Conservation (phyloP, 1,140 invertebrate genomes). For the Drosophila tsacasi region DNA sequence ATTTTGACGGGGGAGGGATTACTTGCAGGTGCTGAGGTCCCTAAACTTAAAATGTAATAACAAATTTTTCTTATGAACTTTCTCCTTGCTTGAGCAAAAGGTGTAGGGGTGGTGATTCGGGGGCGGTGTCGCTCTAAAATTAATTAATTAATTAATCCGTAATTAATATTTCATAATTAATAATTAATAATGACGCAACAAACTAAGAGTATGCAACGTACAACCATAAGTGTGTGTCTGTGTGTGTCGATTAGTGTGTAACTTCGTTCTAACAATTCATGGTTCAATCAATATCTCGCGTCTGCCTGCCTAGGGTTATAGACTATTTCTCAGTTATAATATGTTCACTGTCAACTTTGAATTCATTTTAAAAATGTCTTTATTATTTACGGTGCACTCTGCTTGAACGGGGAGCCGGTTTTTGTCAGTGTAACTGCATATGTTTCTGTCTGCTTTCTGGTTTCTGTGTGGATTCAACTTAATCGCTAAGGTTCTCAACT, state of each 20-base stretch:
- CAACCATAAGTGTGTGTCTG: slow-evolving; percentile 74
- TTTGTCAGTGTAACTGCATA: slow-evolving; percentile 24
- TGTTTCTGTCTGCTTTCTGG: slow-evolving; percentile 3
- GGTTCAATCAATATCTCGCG: slow-evolving; percentile 49
- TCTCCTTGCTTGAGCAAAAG: slow-evolving; percentile 52
- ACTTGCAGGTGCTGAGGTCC: slow-evolving; percentile 15
- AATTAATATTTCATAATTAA: slow-evolving; percentile 15
- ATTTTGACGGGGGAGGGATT: not conserved
- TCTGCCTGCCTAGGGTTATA: slow-evolving; percentile 31
- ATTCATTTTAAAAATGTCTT: slow-evolving; percentile 65
- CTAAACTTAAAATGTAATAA: slow-evolving; percentile 56
- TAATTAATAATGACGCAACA: slow-evolving; percentile 49
- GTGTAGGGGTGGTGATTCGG: slow-evolving; percentile 10
- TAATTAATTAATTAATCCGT: slow-evolving; percentile 18
- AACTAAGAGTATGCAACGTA: slow-evolving; percentile 67
- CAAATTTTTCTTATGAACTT: slow-evolving; percentile 36
- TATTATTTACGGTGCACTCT: slow-evolving; percentile 49
- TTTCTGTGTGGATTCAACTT: slow-evolving; percentile 62
- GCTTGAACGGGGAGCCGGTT: slow-evolving; percentile 38
- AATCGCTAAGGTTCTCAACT: slow-evolving; percentile 71
- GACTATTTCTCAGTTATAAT: slow-evolving; percentile 65
- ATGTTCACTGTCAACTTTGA: slow-evolving; percentile 45
- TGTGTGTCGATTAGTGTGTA: slow-evolving; percentile 36
- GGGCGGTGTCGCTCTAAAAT: slow-evolving; percentile 12
- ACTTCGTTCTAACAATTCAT: slow-evolving; percentile 46